These are phyloP conservation scores for Lepidurus packardi DNA, from an alignment of 1,140 invertebrate species.

Conservation along the genomic window DNA sequence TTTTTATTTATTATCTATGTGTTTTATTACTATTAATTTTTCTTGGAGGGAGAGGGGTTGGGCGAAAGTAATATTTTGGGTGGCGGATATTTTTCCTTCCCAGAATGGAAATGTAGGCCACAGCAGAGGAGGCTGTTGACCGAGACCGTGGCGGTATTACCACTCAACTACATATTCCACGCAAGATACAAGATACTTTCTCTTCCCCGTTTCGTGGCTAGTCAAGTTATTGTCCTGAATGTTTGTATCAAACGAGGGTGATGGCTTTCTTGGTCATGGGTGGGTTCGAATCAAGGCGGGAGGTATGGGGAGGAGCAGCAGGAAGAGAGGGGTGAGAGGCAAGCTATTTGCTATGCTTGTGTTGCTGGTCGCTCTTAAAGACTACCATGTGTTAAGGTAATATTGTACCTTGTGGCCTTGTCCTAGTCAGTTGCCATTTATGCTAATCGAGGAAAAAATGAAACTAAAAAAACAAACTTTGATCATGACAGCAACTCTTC, in stretches of 20 bases:
- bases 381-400: background rate
- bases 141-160: slow-evolving; percentile 16
- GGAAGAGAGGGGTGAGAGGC: too few relatives aligned
- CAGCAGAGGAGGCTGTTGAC: slow-evolving; percentile 4
- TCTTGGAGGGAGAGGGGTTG: background rate
- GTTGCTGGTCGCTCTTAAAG: background rate
- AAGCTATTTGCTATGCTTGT: background rate
- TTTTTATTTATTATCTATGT: too few relatives aligned
- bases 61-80: background rate
- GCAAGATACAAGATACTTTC: background rate
- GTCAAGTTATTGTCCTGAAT: background rate
- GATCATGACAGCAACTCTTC: too few relatives aligned
- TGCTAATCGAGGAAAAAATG: background rate
- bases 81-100: background rate
- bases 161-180: background rate
- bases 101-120: background rate
- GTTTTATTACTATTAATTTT: background rate
- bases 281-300: background rate
- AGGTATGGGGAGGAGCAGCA: background rate
- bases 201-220: background rate
- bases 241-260: background rate
- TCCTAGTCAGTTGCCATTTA: background rate
- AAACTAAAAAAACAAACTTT: background rate
- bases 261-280: background rate
- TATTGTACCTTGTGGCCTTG: background rate